A percentile compares a stretch with the other conserved stretches of the same genome.
These are phyloP conservation scores for Syrphus vitripennis DNA, from an alignment of 2,888 invertebrate genomes.

Conservation along the genomic window DNA sequence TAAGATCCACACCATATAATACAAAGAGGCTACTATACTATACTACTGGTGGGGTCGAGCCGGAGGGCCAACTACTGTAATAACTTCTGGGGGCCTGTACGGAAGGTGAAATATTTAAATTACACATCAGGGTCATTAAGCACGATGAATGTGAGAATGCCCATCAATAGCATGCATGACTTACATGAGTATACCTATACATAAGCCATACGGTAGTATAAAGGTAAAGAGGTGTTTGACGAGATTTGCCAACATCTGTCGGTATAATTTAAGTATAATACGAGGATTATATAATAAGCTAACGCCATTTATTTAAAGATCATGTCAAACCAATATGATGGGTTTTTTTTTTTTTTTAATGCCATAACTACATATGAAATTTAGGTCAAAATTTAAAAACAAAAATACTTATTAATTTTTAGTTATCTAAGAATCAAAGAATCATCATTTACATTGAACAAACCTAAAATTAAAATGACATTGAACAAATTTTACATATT, in stretches of 20 bases:
- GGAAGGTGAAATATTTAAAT: conserved; percentile 68
- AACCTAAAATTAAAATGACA: too few species aligned
- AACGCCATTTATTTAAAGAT: not conserved
- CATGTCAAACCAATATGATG: not conserved
- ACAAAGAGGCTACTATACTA: conserved; percentile 27
- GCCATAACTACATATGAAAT: too few species aligned
- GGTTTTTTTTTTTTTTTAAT: too few species aligned
- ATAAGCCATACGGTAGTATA: conserved; percentile 21
- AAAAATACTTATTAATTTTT: too few species aligned
- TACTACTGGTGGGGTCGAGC: conserved; percentile 38
- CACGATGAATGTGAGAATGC: conserved; percentile 24
- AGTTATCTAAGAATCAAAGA: too few species aligned
- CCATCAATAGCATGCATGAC: not conserved
- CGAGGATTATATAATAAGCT: not conserved
- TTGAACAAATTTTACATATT: too few species aligned
- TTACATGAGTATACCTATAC: too few species aligned
- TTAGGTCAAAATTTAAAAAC: too few species aligned
- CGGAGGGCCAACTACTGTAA: conserved; percentile 20
- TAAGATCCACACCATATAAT: conserved; percentile 26
- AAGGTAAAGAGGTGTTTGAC: conserved; percentile 40
- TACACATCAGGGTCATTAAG: conserved; percentile 57
- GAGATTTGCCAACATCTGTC: conserved; percentile 34
- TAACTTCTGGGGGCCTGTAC: conserved; percentile 19
- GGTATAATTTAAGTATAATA: not conserved
- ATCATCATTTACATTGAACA: too few species aligned